Base-by-base conservation (phyloP, 2,888 invertebrate genomes). In the Lasioglossum zephyrum region DNA sequence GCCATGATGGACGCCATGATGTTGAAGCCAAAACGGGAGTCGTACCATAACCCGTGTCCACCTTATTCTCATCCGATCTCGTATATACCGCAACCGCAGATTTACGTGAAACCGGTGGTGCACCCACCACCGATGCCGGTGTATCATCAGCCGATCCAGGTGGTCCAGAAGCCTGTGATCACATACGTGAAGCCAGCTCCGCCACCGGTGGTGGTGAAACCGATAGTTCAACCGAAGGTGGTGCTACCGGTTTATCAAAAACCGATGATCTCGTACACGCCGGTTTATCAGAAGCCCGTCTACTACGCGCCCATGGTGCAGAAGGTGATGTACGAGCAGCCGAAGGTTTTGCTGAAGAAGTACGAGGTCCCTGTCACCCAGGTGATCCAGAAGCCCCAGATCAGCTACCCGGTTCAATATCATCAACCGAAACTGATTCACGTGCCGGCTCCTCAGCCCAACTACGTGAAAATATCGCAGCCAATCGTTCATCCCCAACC, bases 11-110 rank as follows among this genome's bases (percentile, higher is more conserved):
- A 87, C 41, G 89, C 89, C 13, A 69, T 87, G 16, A 85, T 89
- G 31, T 9, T 81, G 16, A 94, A 94, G 80, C 79, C 90, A 26
- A 95, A 95, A 80, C 90, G 95, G 81, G 91, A 92, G 4, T 87
- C 92, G 4, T 87, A 81, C 39, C 92, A 91, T 6, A 91, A 93
- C 8, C 94, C 95, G 0, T 95, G 95, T 85, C 94, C 94, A 4
- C 93, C 93, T 31, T 92, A 92, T 16, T 74, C 76, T 31, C 81
- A 85, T 39, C 91, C 92, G 22, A 87, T 88, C 5, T 77, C 84
- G 13, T 92, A 93, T 60, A 81, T 90, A 5, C 86, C 88, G 4
- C 87, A 91, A 0, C 85, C 91, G 11, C 84, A 84, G 16, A 73
- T 92, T 57, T 81, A 88, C 39, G 82, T 86, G 36, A 92, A 92